These are phyloP conservation scores for Salticus scenicus DNA, from an alignment of 2,888 invertebrate genomes.

Conservation along the genomic window DNA sequence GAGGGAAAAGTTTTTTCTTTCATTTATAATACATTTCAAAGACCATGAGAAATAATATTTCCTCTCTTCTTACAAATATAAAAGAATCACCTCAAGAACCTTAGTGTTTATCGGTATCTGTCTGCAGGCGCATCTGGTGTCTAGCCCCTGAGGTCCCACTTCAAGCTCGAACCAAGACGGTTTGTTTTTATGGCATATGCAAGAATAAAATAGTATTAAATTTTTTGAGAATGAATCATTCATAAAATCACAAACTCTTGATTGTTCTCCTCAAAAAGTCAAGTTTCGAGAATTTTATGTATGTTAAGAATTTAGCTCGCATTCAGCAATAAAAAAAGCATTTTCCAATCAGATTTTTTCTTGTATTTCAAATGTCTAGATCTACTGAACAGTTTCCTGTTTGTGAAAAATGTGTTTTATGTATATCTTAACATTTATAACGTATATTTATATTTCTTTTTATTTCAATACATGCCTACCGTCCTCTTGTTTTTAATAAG, in stretches of 20 bases:
- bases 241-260: neutral
- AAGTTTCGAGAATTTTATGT: neutral
- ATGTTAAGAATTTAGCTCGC: neutral
- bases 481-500: no score
- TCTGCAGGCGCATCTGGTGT: constrained; percentile 52
- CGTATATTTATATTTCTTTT: no score
- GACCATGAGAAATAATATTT: neutral
- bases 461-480: no score
- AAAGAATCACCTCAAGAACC: constrained; percentile 23
- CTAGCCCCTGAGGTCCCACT: neutral
- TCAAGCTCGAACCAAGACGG: neutral
- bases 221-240: neutral
- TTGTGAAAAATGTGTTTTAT: no score
- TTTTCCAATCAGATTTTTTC: no score
- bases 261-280: neutral
- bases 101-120: constrained; percentile 55
- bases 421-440: no score
- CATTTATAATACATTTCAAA: no score
- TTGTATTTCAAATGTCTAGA: no score
- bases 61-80: constrained; percentile 36
- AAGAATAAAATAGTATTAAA: neutral
- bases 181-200: neutral
- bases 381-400: no score
- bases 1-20: no score
- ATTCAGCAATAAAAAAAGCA: no score